Evolutionary conservation across 1,140 invertebrate species (phyloP), one percentile per base, ranked within the genome.

Genomic region (Steinernema feltiae): DNA sequence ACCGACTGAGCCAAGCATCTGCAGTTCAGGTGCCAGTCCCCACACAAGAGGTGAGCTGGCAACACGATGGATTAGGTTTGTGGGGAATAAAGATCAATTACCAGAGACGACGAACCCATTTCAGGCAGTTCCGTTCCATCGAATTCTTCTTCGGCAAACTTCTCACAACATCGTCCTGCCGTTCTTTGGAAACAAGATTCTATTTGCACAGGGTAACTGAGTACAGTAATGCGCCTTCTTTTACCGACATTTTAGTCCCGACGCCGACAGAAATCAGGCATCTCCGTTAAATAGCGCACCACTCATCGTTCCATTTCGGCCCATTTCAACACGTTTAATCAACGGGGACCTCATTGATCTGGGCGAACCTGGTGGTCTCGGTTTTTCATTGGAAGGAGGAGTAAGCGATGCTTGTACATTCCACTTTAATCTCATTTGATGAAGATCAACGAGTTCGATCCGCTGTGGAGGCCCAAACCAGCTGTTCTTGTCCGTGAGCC

Each of bases 271-370:
- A 63, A 21, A 21, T 21, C 53, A 15, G 12, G 24, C 24, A 15
- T 63, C 53, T 27, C 53, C 53, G 53, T 7, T 63, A 3, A 63
- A 27, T 27, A 63, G 24, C 24, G 53, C 53, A 63, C 53, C 53
- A 3, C 24, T 63, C 7, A 63, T 63, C 24, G 53, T 63, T 63
- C 53, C 53, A 3, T 63, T 63, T 21, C 53, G 53, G 7, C 53
- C 53, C 24, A 63, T 63, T 15, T 63, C 53, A 7, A 63, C 53
- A 3, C 15, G 53, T 7, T 21, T 63, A 21, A 63, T 63, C 15
- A 63, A 63, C 53, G 53, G 53, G 2, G 53, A 63, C 53, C 53
- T 63, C 53, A 63, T 63, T 21, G 53, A 63, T 27, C 53, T 63
- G 7, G 53, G 53, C 12, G 53, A 63, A 63, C 53, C 53, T 63